Evolutionary conservation across 2,888 invertebrate species (phyloP), one percentile per base, ranked within the genome.

Genomic region (Perizoma affinitatum): DNA sequence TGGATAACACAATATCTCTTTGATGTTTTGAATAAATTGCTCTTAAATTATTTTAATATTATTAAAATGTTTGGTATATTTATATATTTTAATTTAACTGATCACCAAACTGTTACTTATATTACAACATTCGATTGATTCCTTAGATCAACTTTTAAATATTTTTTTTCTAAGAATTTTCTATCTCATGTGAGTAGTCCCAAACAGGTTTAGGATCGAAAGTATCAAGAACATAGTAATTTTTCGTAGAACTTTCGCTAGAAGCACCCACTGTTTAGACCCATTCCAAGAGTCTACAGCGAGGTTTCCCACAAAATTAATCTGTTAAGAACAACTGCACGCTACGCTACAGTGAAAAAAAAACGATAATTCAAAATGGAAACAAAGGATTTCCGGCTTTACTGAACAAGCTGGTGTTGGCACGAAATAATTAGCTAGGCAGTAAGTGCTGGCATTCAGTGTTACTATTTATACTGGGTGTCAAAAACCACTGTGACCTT

Each of bases 401-500:
- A 79, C 76, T 80, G 79, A 73, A 63, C 67, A 63, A 71, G 67
- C 68, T 68, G 67, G 57, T 76, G 78, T 75, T 77, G 81, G 82
- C 84, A 80, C 81, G 80, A 82, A 82, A 84, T 84, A 84, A 86
- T 86, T 86, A 85, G 83, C 71, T 74, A 71, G 46, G 9, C 45
- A 22, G 57, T 58, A 52, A 45, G 63, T 67, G 78, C 76, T 79
- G 78, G 80, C 79, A 82, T 80, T 78, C 77, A 79, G 77, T 74
- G 81, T 81, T 75, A 83, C 85, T 89, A 88, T 87, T 88, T 88
- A 85, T 86, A 83, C 80, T 82, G 63, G 65, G 90, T 90, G 90
- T 91, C 90, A 92, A 92, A 91, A 91, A 89, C 91, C 83, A 80
- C 79, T 72, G 79, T 83, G 91, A 90, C 91, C 91, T 92, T 92